Evolutionary conservation across 2,888 invertebrate species (phyloP).

Genomic region (Eilema depressum): DNA sequence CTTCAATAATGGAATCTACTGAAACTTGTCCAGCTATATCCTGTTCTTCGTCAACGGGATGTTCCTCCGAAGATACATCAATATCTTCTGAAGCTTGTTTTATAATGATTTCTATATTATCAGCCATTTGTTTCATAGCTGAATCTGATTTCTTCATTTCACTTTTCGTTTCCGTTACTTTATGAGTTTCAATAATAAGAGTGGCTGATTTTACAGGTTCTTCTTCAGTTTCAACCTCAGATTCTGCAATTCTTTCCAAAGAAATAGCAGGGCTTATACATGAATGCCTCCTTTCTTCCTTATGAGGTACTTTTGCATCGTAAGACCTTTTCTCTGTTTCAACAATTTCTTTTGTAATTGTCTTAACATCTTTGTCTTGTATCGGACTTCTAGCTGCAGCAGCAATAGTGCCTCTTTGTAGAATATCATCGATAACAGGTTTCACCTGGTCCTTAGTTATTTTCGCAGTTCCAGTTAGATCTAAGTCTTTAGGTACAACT

Average conservation of each 20-base stretch:
- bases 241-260: slow-evolving; percentile 81
- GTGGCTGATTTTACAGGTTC: slow-evolving; percentile 61
- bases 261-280: slow-evolving; percentile 83
- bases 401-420: slow-evolving; percentile 76
- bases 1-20: slow-evolving; percentile 82
- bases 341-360: slow-evolving; percentile 71
- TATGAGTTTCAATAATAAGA: slow-evolving; percentile 46
- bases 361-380: slow-evolving; percentile 77
- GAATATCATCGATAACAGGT: slow-evolving; percentile 79
- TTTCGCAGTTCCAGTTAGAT: slow-evolving; percentile 66
- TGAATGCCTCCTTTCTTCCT: slow-evolving; percentile 81
- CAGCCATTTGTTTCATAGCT: slow-evolving; percentile 85
- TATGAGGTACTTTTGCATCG: slow-evolving; percentile 80
- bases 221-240: slow-evolving; percentile 80
- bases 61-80: slow-evolving; percentile 78
- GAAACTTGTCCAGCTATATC: slow-evolving; percentile 76
- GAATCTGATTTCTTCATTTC: slow-evolving; percentile 82
- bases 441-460: slow-evolving; percentile 80
- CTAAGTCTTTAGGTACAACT: slow-evolving; percentile 64
- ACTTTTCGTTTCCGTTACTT: slow-evolving; percentile 51
- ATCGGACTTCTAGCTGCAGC: slow-evolving; percentile 74
- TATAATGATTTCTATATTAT: slow-evolving; percentile 84
- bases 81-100: slow-evolving; percentile 84
- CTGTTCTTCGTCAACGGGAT: slow-evolving; percentile 61
- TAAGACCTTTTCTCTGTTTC: slow-evolving; percentile 80